These are phyloP conservation scores for Huso huso DNA, from an alignment of 2,797 vertebrate species.

Conservation along the genomic window DNA sequence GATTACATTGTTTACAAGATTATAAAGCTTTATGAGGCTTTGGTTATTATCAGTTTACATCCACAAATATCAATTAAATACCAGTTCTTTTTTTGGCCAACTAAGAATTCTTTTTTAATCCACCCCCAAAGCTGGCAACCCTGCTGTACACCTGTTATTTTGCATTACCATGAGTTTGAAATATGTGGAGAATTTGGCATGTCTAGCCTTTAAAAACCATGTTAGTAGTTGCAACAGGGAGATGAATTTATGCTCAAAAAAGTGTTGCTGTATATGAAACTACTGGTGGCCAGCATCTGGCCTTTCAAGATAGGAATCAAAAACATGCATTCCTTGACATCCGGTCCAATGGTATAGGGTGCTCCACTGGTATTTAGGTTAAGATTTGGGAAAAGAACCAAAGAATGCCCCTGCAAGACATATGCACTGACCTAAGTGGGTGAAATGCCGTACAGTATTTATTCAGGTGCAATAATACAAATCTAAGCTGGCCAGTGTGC, in stretches of 20 bases:
- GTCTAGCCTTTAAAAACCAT: constrained; percentile 39
- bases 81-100: constrained; percentile 33
- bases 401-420: constrained; percentile 37
- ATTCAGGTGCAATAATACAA: constrained; percentile 88
- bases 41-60: constrained; percentile 22
- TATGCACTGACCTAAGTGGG: constrained; percentile 50
- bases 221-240: constrained; percentile 38
- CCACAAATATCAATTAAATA: constrained; percentile 36
- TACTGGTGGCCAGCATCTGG: constrained; percentile 46
- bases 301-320: constrained; percentile 42
- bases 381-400: constrained; percentile 30
- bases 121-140: constrained; percentile 43
- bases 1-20: constrained; percentile 6
- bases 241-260: constrained; percentile 32
- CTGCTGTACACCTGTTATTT: constrained; percentile 51
- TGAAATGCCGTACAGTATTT: constrained; percentile 76
- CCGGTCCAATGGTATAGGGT: constrained; percentile 33
- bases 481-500: constrained; percentile 58
- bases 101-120: constrained; percentile 27
- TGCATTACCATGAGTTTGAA: constrained; percentile 61
- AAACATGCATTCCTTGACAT: constrained; percentile 46
- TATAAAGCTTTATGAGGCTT: constrained; percentile 8
- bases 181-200: constrained; percentile 65
- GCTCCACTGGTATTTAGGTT: constrained; percentile 28
- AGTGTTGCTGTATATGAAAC: constrained; percentile 33